Conservation (phyloP, 2,113 vertebrate genomes). For the Gambusia holbrooki region DNA sequence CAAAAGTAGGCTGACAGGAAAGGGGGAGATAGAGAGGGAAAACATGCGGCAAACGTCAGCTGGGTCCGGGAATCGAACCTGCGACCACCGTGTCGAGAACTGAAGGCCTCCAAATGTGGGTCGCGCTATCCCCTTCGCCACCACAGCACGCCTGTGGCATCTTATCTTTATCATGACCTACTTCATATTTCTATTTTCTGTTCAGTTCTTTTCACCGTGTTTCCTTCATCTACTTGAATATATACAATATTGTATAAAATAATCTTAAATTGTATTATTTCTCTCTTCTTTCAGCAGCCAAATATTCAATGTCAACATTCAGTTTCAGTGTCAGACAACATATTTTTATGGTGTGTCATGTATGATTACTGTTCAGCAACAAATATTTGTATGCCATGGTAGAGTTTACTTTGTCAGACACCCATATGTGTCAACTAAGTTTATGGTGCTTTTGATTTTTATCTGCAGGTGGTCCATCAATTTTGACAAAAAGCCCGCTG, state of each 20-base stretch:
- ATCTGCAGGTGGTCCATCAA: constrained; percentile 43
- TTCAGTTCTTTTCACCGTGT: constrained; percentile 40
- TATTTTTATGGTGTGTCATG: constrained; percentile 47
- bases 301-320: neutral
- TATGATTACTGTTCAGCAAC: constrained; percentile 40
- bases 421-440: constrained; percentile 27
- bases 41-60: too few relatives aligned
- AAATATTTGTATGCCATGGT: constrained; percentile 26
- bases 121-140: too few relatives aligned
- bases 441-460: constrained; percentile 40
- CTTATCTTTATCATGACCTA: constrained; percentile 24
- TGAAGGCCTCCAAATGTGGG: too few relatives aligned
- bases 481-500: constrained; percentile 32
- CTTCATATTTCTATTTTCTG: constrained; percentile 38
- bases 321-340: constrained; percentile 38
- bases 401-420: constrained; percentile 44
- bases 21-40: too few relatives aligned
- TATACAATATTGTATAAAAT: neutral
- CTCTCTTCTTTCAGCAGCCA: constrained; percentile 13
- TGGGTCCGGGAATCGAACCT: too few relatives aligned
- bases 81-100: too few relatives aligned
- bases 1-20: too few relatives aligned
- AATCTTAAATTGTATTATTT: constrained; percentile 3
- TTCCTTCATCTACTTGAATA: neutral
- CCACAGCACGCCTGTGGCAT: neutral